Conservation (phyloP, 2,113 vertebrate species). For the Rhinogobius similis region DNA sequence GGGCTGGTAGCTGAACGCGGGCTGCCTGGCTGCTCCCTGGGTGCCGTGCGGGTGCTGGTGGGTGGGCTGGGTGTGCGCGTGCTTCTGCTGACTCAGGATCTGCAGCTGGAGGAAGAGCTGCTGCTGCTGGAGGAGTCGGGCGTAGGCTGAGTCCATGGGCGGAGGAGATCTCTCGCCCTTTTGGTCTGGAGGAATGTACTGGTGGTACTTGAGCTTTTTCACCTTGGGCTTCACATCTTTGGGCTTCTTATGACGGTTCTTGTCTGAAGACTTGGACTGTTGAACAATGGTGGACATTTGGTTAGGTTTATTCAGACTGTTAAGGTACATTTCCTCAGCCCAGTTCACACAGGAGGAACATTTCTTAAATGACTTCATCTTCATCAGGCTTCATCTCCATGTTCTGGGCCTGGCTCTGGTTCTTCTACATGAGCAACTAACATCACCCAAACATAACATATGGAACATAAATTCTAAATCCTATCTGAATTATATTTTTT, state of each 20-base stretch:
- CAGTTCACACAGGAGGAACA: too few species aligned
- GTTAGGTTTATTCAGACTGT: neutral
- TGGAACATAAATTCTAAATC: too few species aligned
- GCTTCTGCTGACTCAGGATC: slow-evolving; percentile 97
- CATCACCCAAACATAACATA: too few species aligned
- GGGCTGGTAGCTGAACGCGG: slow-evolving; percentile 86
- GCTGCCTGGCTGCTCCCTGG: slow-evolving; percentile 62
- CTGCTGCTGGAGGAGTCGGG: slow-evolving; percentile 94
- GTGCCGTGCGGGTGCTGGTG: slow-evolving; percentile 51
- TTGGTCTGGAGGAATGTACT: slow-evolving; percentile 98
- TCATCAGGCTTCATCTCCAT: too few species aligned
- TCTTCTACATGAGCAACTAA: too few species aligned
- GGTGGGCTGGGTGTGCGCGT: slow-evolving; percentile 73
- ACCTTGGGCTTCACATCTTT: slow-evolving; percentile 98
- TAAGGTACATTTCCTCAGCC: too few species aligned
- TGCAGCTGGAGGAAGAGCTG: slow-evolving; percentile 98
- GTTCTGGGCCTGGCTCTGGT: too few species aligned
- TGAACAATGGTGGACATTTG: neutral
- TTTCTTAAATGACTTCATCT: too few species aligned
- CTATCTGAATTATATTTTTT: too few species aligned
- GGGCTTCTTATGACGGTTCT: slow-evolving; percentile 97
- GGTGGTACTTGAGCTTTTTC: slow-evolving; percentile 99
- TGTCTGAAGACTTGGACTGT: slow-evolving; percentile 88
- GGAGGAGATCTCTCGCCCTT: slow-evolving; percentile 96
- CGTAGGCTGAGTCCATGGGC: slow-evolving; percentile 97